Evolutionary conservation across 30 jellyfish, hydroid and myxozoan genomes (phyloP), one percentile per base, ranked within the genome.

Genomic region (Cassiopea andromeda): DNA sequence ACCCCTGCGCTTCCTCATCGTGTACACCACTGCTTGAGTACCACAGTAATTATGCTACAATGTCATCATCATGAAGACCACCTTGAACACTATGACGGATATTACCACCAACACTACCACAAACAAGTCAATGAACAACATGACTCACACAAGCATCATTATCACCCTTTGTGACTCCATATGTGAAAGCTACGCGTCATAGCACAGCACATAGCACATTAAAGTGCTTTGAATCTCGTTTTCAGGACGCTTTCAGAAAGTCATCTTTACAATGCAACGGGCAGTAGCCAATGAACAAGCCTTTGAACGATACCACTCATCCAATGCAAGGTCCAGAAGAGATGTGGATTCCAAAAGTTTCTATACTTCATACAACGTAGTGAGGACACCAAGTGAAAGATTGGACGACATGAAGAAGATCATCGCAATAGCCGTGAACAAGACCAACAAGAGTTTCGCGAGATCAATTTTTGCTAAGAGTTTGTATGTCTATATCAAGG

Each of bases 361-460:
- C 50, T 27, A 77, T 44, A 48, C 45, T 44, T 46, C 84, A 7
- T 60, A 80, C 46, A 66, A 19, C 43, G 17, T 7, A 50, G 61
- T n/a, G 70, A 72, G 69, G 48, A 48, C 77, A 27, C 46, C 83
- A 2, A 73, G 74, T 19, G 84, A 87, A 57, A 72, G 97, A 38
- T 60, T 94, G 81, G 87, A 77, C 8, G 94, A 85, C 59, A 69
- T 94, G 69, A 85, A 80, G 73, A 87, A 85, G 61, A 64, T 89
- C 82, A 80, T 94, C 69, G 79, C 77, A 49, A 87, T 74, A 16
- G 98, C 98, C 6, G 86, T 91, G 9, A 73, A 79, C 17, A 87
- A 96, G 16, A 93, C 93, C 70, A 89, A 95, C 77, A 83, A 72
- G 44, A 93, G 85, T 60, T 94, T 94, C 77, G 98, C 98, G 45